phyloP scores from a whole-genome alignment of 2,888 invertebrate genomes.

The Chrysolina oricalcia region DNA sequence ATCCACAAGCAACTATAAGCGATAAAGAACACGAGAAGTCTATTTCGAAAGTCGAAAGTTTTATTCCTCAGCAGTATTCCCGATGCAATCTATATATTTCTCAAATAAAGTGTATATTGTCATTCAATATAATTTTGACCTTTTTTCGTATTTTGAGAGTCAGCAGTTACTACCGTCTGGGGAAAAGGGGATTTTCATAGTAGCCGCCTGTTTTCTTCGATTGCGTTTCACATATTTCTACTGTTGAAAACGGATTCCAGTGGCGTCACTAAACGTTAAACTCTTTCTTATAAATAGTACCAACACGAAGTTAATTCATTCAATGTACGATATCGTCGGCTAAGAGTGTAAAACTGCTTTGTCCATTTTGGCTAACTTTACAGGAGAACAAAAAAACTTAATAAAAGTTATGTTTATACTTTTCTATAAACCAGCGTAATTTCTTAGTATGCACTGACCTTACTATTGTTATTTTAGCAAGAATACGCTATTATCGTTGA shows the following conservation, averaged over 20 bases:
- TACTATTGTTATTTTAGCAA: too few relatives aligned
- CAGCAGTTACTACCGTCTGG: not conserved
- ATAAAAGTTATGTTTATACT: too few relatives aligned
- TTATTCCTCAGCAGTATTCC: not conserved
- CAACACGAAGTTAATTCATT: too few relatives aligned
- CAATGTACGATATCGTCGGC: too few relatives aligned
- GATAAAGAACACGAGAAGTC: not conserved
- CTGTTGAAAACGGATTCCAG: not conserved
- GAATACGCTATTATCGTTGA: too few relatives aligned
- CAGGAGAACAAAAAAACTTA: too few relatives aligned
- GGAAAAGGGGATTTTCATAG: slow-evolving; percentile 6
- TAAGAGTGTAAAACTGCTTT: too few relatives aligned
- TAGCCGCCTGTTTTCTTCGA: not conserved
- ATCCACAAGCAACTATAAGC: too few relatives aligned
- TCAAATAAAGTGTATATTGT: not conserved
- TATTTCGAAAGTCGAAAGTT: not conserved
- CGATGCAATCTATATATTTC: not conserved
- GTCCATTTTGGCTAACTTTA: too few relatives aligned
- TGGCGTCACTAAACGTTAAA: not conserved
- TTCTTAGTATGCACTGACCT: too few relatives aligned
- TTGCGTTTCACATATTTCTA: not conserved
- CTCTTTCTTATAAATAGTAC: too few relatives aligned
- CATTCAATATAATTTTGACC: slow-evolving; percentile 1
- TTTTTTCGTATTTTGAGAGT: not conserved
- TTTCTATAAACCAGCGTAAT: too few relatives aligned